Evolutionary conservation across 2,888 invertebrate genomes (phyloP).

Genomic region (Harmothoe impar): DNA sequence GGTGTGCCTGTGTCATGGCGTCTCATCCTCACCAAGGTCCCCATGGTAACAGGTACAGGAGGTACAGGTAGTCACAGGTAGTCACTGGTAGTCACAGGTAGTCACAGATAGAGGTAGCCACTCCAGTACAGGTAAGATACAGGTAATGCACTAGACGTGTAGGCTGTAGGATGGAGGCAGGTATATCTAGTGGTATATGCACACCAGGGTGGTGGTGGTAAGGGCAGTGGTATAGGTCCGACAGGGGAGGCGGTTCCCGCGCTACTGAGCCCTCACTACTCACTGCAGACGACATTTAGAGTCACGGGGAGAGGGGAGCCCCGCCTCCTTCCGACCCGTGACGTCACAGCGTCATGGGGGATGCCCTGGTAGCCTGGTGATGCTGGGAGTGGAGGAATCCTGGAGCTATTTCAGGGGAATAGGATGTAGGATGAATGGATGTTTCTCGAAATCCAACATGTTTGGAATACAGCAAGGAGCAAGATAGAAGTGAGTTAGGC

Average conservation of each 20-base stretch:
- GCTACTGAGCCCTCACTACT: not conserved
- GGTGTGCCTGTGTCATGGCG: constrained; percentile 76
- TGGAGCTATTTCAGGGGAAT: no score
- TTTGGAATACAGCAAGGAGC: no score
- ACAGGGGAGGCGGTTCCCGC: constrained; percentile 7
- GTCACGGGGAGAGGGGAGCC: not conserved
- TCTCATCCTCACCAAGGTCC: constrained; percentile 73
- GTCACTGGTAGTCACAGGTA: not conserved
- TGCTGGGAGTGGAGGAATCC: no score
- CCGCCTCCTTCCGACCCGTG: not conserved
- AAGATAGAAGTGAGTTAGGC: no score
- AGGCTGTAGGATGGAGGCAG: no score
- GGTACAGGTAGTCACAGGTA: not conserved
- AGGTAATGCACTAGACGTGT: not conserved
- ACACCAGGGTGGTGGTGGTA: not conserved
- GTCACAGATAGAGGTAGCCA: no score
- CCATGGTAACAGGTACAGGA: constrained; percentile 63
- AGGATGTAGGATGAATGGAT: no score
- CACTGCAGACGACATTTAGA: constrained; percentile 23
- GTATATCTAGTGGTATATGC: no score
- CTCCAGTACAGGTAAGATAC: no score
- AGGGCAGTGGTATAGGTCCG: not conserved
- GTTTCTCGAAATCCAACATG: no score
- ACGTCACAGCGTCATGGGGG: not conserved
- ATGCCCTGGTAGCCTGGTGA: no score